Percentiles rank a stretch among this genome's conserved stretches.
Conservation (phyloP, 2,888 invertebrate genomes). For the Sinohyriopsis cumingii region DNA sequence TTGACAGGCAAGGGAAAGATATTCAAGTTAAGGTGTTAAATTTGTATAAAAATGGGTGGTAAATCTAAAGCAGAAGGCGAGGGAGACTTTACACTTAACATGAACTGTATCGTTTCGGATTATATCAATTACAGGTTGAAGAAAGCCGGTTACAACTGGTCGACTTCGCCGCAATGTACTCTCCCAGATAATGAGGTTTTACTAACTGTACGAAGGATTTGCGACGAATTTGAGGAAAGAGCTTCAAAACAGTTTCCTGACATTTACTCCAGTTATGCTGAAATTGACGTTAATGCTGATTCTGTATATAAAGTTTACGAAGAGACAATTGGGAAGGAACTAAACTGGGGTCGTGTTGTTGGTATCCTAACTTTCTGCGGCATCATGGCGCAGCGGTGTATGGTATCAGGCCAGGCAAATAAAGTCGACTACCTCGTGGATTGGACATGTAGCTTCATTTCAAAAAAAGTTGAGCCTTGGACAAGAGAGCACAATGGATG, state of each 20-base stretch:
- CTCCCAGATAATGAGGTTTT: slow-evolving; percentile 41
- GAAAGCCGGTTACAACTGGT: slow-evolving; percentile 75
- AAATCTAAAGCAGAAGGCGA: slow-evolving; percentile 16
- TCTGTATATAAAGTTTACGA: slow-evolving; percentile 67
- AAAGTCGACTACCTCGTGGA: slow-evolving; percentile 66
- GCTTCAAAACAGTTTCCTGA: slow-evolving; percentile 61
- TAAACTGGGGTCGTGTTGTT: slow-evolving; percentile 71
- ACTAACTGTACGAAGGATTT: slow-evolving; percentile 52
- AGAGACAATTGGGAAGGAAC: slow-evolving; percentile 69
- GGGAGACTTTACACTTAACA: slow-evolving; percentile 26
- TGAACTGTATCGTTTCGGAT: slow-evolving; percentile 47
- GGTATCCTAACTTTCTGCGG: slow-evolving; percentile 71
- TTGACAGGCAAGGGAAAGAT: too few relatives aligned
- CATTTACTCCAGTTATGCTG: slow-evolving; percentile 35
- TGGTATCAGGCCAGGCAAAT: slow-evolving; percentile 57
- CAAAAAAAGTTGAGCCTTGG: slow-evolving; percentile 66
- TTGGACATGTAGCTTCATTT: slow-evolving; percentile 69
- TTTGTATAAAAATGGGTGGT: neutral
- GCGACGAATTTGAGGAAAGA: slow-evolving; percentile 63
- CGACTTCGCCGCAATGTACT: slow-evolving; percentile 69
- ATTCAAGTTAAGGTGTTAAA: too few relatives aligned
- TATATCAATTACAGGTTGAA: slow-evolving; percentile 49
- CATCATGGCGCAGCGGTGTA: slow-evolving; percentile 64
- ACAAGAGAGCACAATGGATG: slow-evolving; percentile 69
- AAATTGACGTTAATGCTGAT: slow-evolving; percentile 46